Evolutionary conservation across 2,888 invertebrate species (phyloP), one percentile per base, ranked within the genome.

Genomic region (Elmis aenea): DNA sequence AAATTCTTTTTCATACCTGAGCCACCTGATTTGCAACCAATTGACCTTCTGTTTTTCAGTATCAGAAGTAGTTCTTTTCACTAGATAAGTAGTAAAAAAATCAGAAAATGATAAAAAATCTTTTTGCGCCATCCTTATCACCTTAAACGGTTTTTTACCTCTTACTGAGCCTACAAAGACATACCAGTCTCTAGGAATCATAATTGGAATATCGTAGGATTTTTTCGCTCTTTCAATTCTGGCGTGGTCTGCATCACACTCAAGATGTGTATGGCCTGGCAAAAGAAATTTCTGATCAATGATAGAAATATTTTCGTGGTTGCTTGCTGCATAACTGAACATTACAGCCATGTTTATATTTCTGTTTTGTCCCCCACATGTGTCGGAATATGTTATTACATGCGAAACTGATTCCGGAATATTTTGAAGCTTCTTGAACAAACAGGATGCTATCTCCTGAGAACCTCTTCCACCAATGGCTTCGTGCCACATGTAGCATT

Each of bases 361-460:
- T 18, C 41, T 38, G 21, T 50, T 51, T 41, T 51, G 48, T 9
- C 47, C 50, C 3, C 46, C 46, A 40, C 47, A 51, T 27, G 42
- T 42, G 18, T 50, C 49, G 9, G 48, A 51, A 22, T 51, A 46
- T 3, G 36, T 40, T 18, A 32, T 33, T 13, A 48, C 42, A 32
- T 41, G 34, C 5, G 33, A 13, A 11, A 28, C 38, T 31, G 12
- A 33, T 15, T 42, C 31, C 13, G 33, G 30, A 8, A 45, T 11
- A 18, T 16, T 38, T 44, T 42, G n/a, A 20, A 41, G 31, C 32
- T 34, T 42, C 46, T 45, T 33, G 5, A 46, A 45, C 38, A 46
- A 23, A 38, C 34, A 49, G 40, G 41, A 26, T 2, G 37, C 31
- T 18, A 37, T 37, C 13, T 37, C 31, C 18, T 42, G 32, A 16